These are phyloP conservation scores for Dryomyza anilis DNA, from an alignment of 2,888 invertebrate species.

Conservation along the genomic window DNA sequence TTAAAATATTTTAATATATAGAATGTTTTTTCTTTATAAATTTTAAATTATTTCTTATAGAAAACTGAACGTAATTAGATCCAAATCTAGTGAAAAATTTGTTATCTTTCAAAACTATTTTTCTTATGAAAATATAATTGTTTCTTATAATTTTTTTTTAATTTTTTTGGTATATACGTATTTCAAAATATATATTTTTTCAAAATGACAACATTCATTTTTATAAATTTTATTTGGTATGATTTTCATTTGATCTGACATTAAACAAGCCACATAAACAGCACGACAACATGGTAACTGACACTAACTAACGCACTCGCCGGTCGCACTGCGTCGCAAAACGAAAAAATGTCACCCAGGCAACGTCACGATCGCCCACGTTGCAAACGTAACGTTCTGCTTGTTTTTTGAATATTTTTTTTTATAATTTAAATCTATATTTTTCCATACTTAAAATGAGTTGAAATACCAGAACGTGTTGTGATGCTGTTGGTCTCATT, in stretches of 20 bases:
- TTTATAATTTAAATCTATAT: background rate
- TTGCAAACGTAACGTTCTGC: constrained; percentile 11
- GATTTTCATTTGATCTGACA: too few species aligned
- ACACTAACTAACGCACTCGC: constrained; percentile 10
- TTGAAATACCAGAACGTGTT: background rate
- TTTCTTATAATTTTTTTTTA: background rate
- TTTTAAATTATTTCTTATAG: too few species aligned
- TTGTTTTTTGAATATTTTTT: background rate
- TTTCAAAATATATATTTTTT: background rate
- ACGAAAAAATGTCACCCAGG: constrained; percentile 15
- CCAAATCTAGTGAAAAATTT: too few species aligned
- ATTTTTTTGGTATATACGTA: background rate
- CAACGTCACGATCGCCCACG: constrained; percentile 34
- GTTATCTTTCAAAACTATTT: background rate
- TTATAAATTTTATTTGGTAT: too few species aligned
- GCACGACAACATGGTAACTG: background rate
- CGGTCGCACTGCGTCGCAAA: constrained; percentile 16
- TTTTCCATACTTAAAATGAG: background rate
- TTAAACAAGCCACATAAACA: background rate
- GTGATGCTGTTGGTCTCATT: background rate
- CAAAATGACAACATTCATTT: too few species aligned
- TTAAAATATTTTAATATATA: too few species aligned
- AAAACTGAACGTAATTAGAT: too few species aligned
- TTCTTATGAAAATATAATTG: background rate
- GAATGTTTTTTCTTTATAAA: too few species aligned